Conservation (phyloP, 2,113 vertebrate species). For the Alethe castanea region DNA sequence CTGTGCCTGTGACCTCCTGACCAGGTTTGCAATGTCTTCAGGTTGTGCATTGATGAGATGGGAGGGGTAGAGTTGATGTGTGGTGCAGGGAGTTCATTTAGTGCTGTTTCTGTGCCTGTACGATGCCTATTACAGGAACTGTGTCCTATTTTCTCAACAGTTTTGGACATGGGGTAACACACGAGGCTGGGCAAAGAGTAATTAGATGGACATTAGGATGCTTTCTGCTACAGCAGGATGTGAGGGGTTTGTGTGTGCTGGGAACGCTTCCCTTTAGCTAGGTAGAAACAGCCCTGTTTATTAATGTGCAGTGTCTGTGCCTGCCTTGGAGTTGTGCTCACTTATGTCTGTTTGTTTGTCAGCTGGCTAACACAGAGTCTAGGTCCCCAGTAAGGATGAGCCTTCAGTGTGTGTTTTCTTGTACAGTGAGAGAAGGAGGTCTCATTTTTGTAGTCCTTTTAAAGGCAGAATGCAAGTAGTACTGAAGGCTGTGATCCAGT, state of each 20-base stretch:
- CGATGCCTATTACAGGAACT: neutral
- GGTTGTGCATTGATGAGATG: neutral
- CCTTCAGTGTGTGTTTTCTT: neutral
- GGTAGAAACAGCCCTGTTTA: neutral
- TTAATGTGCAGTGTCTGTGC: neutral
- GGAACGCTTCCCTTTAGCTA: neutral
- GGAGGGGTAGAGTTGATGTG: accelerated
- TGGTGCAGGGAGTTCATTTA: neutral
- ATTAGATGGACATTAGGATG: neutral
- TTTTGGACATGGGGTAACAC: neutral
- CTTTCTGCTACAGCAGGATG: neutral
- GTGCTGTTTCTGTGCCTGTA: neutral
- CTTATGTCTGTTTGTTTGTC: neutral
- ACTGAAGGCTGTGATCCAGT: neutral
- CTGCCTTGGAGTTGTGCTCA: neutral
- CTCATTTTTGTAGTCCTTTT: neutral
- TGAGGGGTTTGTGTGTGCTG: neutral
- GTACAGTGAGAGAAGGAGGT: neutral
- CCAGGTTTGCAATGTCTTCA: neutral
- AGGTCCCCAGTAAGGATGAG: neutral
- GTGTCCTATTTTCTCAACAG: neutral
- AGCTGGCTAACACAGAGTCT: neutral
- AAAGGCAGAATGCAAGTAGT: neutral
- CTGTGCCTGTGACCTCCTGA: neutral
- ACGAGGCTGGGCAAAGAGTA: neutral